Evolutionary conservation across 2,888 invertebrate genomes (phyloP).

Genomic region (Scaptomyza cyrtandrae): DNA sequence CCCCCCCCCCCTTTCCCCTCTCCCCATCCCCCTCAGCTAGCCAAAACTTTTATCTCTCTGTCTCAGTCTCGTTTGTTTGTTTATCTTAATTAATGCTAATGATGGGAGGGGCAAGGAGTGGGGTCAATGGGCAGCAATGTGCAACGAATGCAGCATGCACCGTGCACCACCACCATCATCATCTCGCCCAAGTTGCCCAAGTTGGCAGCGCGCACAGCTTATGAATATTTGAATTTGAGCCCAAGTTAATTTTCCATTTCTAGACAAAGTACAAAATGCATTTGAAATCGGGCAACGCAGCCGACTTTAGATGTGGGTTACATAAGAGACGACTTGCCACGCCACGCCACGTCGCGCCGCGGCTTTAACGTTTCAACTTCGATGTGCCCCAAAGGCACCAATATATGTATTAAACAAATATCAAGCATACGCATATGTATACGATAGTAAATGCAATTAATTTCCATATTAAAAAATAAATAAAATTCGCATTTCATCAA

Average conservation of each 20-base stretch:
- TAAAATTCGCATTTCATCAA: background rate
- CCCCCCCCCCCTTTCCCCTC: too few species aligned
- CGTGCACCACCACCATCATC: conserved; percentile 15
- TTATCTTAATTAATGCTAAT: conserved; percentile 77
- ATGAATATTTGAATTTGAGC: conserved; percentile 76
- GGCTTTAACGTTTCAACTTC: background rate
- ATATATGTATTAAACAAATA: background rate
- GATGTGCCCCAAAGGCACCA: background rate
- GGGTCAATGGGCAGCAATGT: conserved; percentile 41
- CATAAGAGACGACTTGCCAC: conserved; percentile 26
- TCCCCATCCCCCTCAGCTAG: too few species aligned
- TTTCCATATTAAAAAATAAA: background rate
- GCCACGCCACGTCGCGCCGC: background rate
- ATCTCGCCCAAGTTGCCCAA: conserved; percentile 16
- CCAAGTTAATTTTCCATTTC: conserved; percentile 53
- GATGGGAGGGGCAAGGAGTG: background rate
- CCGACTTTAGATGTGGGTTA: conserved; percentile 17
- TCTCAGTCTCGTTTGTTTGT: conserved; percentile 60
- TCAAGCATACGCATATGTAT: background rate
- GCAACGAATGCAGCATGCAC: conserved; percentile 31
- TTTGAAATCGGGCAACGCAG: background rate
- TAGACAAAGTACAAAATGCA: background rate
- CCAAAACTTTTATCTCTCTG: background rate
- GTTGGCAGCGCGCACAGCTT: conserved; percentile 44
- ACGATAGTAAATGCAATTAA: background rate